A percentile compares a stretch with the other conserved stretches of the same genome.
These are phyloP conservation scores for Ochlodes sylvanus DNA, from an alignment of 2,888 invertebrate species.

Conservation along the genomic window DNA sequence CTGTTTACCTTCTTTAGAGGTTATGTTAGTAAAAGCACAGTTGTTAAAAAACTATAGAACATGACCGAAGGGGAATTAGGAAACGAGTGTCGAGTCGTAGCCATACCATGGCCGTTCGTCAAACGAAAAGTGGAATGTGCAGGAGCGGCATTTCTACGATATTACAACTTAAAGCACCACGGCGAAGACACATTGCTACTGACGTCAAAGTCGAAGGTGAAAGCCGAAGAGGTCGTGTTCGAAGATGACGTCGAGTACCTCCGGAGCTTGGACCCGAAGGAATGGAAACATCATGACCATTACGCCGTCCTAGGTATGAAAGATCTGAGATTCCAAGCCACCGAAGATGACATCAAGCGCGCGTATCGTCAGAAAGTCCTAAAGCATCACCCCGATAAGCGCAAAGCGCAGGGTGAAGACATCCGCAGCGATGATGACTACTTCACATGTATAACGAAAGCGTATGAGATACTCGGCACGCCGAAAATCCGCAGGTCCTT, in stretches of 20 bases:
- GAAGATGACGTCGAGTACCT: constrained; percentile 93
- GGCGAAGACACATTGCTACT: constrained; percentile 75
- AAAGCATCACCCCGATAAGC: constrained; percentile 99
- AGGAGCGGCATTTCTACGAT: constrained; percentile 78
- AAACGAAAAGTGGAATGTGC: constrained; percentile 81
- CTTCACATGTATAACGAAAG: constrained; percentile 99
- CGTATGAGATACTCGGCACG: constrained; percentile 95
- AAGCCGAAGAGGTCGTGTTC: constrained; percentile 74
- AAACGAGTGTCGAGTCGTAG: constrained; percentile 62
- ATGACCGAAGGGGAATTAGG: constrained; percentile 72
- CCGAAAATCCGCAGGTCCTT: constrained; percentile 93
- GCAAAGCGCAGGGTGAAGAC: constrained; percentile 95
- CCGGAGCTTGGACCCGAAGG: constrained; percentile 95
- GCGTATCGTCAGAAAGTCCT: constrained; percentile 92
- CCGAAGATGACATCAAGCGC: constrained; percentile 96
- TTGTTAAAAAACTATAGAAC: constrained; percentile 61
- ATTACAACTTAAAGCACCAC: constrained; percentile 79
- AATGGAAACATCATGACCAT: constrained; percentile 99
- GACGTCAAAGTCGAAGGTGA: constrained; percentile 72
- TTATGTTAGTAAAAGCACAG: constrained; percentile 76
- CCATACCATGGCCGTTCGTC: constrained; percentile 64
- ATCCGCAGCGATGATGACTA: constrained; percentile 97
- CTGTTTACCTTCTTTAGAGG: constrained; percentile 60
- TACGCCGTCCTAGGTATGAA: constrained; percentile 97
- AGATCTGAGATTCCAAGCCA: constrained; percentile 92